Conservation (phyloP, 2,797 vertebrate genomes). For the Hippopotamyrus pictus region DNA sequence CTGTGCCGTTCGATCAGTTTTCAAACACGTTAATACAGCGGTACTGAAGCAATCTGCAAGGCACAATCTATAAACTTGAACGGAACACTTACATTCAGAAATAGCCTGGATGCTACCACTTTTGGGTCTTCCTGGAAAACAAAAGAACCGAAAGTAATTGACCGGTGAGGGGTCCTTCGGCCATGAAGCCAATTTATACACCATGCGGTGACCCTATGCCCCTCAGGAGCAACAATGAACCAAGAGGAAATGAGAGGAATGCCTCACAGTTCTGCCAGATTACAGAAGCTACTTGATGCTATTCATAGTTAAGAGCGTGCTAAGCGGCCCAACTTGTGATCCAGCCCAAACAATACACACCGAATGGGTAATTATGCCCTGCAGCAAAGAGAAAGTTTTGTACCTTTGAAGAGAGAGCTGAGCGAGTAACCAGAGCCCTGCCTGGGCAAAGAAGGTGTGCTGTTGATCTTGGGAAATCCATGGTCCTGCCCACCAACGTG, state of each 20-base stretch:
- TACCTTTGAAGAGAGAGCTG: constrained; percentile 89
- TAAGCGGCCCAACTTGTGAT: background rate
- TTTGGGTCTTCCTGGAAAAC: constrained; percentile 67
- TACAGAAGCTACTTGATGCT: background rate
- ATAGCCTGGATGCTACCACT: constrained; percentile 71
- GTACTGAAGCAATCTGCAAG: background rate
- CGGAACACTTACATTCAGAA: constrained; percentile 68
- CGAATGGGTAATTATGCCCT: background rate
- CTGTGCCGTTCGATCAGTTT: constrained; percentile 48
- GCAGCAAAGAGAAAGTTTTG: background rate
- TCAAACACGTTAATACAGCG: background rate
- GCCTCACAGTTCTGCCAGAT: background rate
- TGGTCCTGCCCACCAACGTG: constrained; percentile 56
- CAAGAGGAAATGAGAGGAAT: background rate
- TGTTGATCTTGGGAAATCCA: constrained; percentile 63
- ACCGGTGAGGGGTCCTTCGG: too few species aligned
- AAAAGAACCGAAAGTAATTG: background rate
- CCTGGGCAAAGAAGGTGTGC: constrained; percentile 61
- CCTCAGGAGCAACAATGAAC: background rate
- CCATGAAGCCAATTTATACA: background rate
- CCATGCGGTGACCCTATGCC: background rate
- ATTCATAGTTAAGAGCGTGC: background rate
- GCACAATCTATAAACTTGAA: background rate
- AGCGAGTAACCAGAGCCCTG: constrained; percentile 78
- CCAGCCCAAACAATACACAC: background rate